Evolutionary conservation across 2,113 vertebrate species (phyloP), one percentile per base, ranked within the genome.

Genomic region (Fregata magnificens): DNA sequence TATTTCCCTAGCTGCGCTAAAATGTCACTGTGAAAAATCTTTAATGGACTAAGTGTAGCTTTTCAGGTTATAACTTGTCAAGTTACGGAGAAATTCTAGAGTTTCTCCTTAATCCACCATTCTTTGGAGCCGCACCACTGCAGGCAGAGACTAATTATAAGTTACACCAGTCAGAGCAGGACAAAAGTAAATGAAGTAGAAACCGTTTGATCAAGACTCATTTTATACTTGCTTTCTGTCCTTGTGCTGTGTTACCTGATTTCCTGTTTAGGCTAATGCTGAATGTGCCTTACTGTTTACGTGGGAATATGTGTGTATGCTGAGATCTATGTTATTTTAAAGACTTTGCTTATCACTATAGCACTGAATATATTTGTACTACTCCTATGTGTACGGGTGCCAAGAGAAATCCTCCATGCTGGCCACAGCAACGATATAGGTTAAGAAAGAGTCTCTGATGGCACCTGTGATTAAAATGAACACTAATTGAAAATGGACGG

Each of bases 31-130:
- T 98, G 98, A 98, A 99, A 99, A 99, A 99, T 99, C 99, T 99
- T 99, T 99, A 99, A 99, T 99, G 99, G 99, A 99, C 99, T 99
- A 99, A 99, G 99, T 99, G 99, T 99, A 99, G 99, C 99, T 99
- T 99, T 99, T 99, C 99, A 99, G 98, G 99, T 99, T 99, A 98
- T 98, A 99, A 99, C 99, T 99, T 99, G 99, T 99, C 99, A 99
- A 95, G 99, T 98, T 99, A 98, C 93, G 84, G 98, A 99, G 98
- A 99, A 99, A 99, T 99, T 99, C 99, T 99, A 98, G 98, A 98
- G 98, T 97, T 98, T 98, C 98, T 98, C 95, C 97, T 98, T 98
- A 98, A 98, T 98, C 98, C 98, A 97, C 98, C 89, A 84, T 98
- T 98, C 98, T 98, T 98, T 98, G 97, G 98, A 98, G 98, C 98